These are phyloP conservation scores for Rhorus exstirpatorius DNA, from an alignment of 2,888 invertebrate genomes.

Conservation along the genomic window DNA sequence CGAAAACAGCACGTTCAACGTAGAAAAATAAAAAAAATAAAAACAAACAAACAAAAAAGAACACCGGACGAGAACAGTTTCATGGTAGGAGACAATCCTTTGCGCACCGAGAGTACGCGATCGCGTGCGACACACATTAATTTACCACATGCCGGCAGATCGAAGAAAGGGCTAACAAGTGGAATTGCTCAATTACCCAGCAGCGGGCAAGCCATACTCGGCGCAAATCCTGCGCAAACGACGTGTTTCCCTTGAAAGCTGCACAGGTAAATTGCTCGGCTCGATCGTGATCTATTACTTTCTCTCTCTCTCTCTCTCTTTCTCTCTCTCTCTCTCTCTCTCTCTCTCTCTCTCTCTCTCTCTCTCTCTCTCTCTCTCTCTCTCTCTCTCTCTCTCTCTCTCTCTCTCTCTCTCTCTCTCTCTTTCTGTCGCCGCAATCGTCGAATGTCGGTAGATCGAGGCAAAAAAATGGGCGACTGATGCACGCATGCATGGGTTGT, in stretches of 20 bases:
- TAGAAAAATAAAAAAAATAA: too few species aligned
- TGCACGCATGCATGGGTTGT: not conserved
- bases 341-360: too few species aligned
- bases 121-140: slow-evolving; percentile 58
- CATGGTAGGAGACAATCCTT: slow-evolving; percentile 31
- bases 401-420: not conserved
- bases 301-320: slow-evolving; percentile 7
- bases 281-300: slow-evolving; percentile 39
- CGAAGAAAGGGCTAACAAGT: slow-evolving; percentile 67
- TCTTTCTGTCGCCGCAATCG: not conserved
- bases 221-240: slow-evolving; percentile 17
- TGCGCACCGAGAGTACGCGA: slow-evolving; percentile 10
- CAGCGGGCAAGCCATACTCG: slow-evolving; percentile 31
- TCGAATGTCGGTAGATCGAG: slow-evolving; percentile 76
- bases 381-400: too few species aligned
- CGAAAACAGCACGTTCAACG: slow-evolving; percentile 6
- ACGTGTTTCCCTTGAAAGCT: slow-evolving; percentile 31
- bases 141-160: slow-evolving; percentile 42
- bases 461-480: slow-evolving; percentile 70
- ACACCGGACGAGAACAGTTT: slow-evolving; percentile 11
- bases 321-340: too few species aligned
- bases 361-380: too few species aligned
- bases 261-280: slow-evolving; percentile 57
- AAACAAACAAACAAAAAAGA: too few species aligned
- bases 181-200: slow-evolving; percentile 79